These are phyloP conservation scores for Elgaria multicarinata DNA, from an alignment of 2,113 vertebrate genomes.

Conservation along the genomic window DNA sequence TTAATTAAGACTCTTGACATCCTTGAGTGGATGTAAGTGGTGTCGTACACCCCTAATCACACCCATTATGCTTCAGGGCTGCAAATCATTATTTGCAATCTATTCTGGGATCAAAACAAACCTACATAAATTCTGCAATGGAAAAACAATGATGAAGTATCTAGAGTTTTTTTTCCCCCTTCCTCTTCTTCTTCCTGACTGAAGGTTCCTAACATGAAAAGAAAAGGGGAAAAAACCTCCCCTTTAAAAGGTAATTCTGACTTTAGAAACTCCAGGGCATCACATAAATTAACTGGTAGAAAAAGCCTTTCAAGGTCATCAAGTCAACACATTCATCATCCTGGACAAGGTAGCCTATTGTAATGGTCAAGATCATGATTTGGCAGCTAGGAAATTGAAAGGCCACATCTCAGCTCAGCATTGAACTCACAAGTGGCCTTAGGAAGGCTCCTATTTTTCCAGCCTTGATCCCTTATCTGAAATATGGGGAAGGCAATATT, in stretches of 20 bases:
- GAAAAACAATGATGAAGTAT: not conserved
- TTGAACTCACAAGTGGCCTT: not conserved
- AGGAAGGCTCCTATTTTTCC: not conserved
- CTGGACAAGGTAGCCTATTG: not conserved
- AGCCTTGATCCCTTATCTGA: not conserved
- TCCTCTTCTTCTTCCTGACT: not conserved
- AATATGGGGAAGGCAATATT: not conserved
- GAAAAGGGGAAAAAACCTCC: rapidly evolving
- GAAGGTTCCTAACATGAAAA: not conserved
- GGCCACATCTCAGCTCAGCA: not conserved
- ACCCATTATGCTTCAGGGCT: constrained; percentile 46
- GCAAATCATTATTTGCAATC: constrained; percentile 56
- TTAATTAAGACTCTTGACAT: constrained; percentile 50
- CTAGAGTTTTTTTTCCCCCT: too few relatives aligned
- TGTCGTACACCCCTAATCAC: constrained; percentile 51
- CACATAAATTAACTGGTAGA: not conserved
- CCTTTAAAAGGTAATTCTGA: not conserved
- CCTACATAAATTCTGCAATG: constrained; percentile 28
- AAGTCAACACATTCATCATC: not conserved
- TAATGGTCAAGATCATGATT: not conserved
- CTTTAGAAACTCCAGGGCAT: not conserved
- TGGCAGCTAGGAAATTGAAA: not conserved
- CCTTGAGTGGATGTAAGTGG: constrained; percentile 26
- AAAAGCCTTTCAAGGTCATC: not conserved
- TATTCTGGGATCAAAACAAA: constrained; percentile 50